These are phyloP conservation scores for Anastatus disparis DNA, from an alignment of 1,140 invertebrate genomes.

Conservation along the genomic window DNA sequence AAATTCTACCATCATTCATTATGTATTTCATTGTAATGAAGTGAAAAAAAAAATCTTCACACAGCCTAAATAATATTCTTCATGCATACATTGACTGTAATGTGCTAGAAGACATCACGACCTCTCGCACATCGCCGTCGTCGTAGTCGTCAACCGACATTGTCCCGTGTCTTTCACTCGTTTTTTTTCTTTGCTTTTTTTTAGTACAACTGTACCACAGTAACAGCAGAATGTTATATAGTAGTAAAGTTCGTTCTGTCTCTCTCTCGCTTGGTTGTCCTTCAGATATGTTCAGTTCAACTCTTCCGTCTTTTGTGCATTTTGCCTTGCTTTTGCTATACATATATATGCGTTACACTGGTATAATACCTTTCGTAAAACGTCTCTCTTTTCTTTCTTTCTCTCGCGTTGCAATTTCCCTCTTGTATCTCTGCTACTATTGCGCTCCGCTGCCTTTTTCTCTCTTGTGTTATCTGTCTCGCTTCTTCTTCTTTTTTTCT, in stretches of 20 bases:
- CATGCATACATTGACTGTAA: no score
- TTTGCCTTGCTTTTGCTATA: no score
- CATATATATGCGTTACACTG: no score
- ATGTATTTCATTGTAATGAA: background rate
- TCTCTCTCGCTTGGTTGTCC: background rate
- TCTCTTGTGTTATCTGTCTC: conserved; percentile 1
- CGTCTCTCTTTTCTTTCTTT: no score
- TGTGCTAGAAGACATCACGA: background rate
- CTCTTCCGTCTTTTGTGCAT: conserved; percentile 39
- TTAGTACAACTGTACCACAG: background rate
- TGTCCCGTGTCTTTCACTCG: conserved; percentile 9
- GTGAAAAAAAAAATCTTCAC: conserved; percentile 12
- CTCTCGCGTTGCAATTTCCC: conserved; percentile 29
- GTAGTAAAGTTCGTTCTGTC: background rate
- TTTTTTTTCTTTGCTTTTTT: no score
- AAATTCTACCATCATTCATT: no score
- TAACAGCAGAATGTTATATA: background rate
- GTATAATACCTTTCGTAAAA: no score
- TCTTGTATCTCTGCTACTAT: conserved; percentile 3
- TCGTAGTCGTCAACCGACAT: background rate
- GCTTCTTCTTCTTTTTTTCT: background rate
- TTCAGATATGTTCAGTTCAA: no score
- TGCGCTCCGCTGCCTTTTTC: conserved; percentile 1
- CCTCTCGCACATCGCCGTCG: conserved; percentile 7
- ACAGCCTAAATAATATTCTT: conserved; percentile 18